These are phyloP conservation scores for Melanotus villosus DNA, from an alignment of 2,888 invertebrate species.

Conservation along the genomic window DNA sequence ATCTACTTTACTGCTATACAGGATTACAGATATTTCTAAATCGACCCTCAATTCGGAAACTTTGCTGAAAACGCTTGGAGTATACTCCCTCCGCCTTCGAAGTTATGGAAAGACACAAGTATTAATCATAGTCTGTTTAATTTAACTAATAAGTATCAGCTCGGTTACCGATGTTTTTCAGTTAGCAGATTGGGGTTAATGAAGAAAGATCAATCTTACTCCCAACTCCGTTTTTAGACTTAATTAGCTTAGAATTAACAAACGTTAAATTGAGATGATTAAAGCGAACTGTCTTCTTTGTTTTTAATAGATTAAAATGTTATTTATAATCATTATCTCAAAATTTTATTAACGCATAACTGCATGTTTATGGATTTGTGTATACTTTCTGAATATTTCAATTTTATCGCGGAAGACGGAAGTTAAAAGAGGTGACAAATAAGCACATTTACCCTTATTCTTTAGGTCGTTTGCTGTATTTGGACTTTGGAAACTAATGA, in stretches of 20 bases:
- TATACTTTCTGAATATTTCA: too few relatives aligned
- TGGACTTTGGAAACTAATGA: too few relatives aligned
- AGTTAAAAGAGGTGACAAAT: too few relatives aligned
- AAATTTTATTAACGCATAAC: not conserved
- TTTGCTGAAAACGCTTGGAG: constrained; percentile 26
- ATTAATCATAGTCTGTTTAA: constrained; percentile 54
- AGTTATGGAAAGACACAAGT: constrained; percentile 37
- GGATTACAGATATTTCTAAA: constrained; percentile 63
- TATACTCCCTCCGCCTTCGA: constrained; percentile 6
- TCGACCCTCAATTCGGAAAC: constrained; percentile 53
- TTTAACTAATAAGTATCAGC: constrained; percentile 53
- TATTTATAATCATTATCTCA: not conserved
- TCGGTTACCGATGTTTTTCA: constrained; percentile 50
- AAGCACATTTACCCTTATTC: too few relatives aligned
- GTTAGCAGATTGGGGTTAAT: constrained; percentile 49
- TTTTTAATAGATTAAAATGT: constrained; percentile 39
- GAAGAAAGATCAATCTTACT: constrained; percentile 53
- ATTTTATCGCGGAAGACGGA: too few relatives aligned
- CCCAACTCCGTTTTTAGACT: constrained; percentile 53
- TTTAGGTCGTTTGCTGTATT: too few relatives aligned
- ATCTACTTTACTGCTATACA: constrained; percentile 58
- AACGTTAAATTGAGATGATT: constrained; percentile 43
- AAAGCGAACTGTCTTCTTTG: constrained; percentile 48
- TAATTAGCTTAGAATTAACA: constrained; percentile 54
- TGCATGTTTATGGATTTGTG: too few relatives aligned